Evolutionary conservation across 1,140 invertebrate genomes (phyloP), one percentile per base, ranked within the genome.

Genomic region (Zaprionus gabonicus): DNA sequence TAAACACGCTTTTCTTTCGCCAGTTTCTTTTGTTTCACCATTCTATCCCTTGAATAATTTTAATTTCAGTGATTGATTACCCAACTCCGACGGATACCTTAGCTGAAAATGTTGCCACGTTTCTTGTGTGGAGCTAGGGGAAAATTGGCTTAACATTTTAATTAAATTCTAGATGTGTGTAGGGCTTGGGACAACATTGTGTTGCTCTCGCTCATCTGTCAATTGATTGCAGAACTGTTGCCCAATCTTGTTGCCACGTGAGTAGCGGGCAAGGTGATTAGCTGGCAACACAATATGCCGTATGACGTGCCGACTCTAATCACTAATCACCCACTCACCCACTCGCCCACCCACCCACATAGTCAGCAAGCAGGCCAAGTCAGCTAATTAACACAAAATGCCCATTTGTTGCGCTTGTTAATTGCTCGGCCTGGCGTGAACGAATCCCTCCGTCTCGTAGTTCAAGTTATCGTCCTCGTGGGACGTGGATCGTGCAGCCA

Each of bases 341-440:
- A 53, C 23, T 15, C 25, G 34, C 72, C 57, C 62, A 27, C 4
- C 10, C 71, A 57, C 31, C 28, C 44, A 59, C 66, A 27, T 12
- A 34, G 51, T 20, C 15, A 51, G 5, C 36, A 34, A 12, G 17
- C 31, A 38, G 2, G 56, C 36, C 15, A 53, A 62, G 27, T 34
- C 57, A 59, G 68, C 70, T 86, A 86, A 86, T 86, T 86, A 86
- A 86, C 80, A 86, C 80, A 71, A 78, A 86, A 82, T 82, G 80
- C 59, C 71, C 80, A 85, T 86, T 86, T 85, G 82, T 81, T 85
- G 77, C 82, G 82, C 68, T 51, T 85, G 71, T 80, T 86, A 85
- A 85, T 85, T 72, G 82, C 70, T 59, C 38, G 82, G 62, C 63
- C 38, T 60, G 28, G 27, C 70, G 20, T 2, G 31, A 28, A 58